These are phyloP conservation scores for Eupelmus urozonus DNA, from an alignment of 2,888 invertebrate species.

Conservation along the genomic window DNA sequence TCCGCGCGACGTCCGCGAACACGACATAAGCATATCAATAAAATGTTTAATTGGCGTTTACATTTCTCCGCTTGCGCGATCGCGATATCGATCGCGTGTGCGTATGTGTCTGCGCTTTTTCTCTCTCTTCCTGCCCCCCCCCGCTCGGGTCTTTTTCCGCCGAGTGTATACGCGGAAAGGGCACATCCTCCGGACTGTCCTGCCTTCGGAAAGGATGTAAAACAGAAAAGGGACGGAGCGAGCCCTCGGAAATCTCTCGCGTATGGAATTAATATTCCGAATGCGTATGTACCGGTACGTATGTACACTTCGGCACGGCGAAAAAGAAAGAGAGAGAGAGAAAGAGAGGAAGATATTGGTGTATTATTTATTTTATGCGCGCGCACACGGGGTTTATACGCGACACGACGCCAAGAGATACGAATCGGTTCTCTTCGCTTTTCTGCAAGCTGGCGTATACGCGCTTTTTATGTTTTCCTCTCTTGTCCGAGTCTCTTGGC, in stretches of 20 bases:
- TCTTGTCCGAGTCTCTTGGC: background rate
- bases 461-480: conserved; percentile 19
- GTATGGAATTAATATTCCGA: conserved; percentile 52
- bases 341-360: conserved; percentile 43
- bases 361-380: conserved; percentile 56
- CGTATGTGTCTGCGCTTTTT: no score
- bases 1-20: conserved; percentile 25
- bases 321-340: background rate
- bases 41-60: conserved; percentile 76
- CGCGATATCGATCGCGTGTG: conserved; percentile 69
- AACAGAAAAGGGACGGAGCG: conserved; percentile 51
- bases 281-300: background rate
- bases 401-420: conserved; percentile 34
- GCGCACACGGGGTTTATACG: conserved; percentile 14
- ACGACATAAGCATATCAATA: conserved; percentile 75
- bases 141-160: conserved; percentile 38
- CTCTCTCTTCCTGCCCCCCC: background rate
- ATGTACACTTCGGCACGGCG: background rate
- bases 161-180: background rate
- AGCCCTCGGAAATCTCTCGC: conserved; percentile 42
- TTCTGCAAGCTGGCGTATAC: conserved; percentile 50
- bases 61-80: conserved; percentile 73
- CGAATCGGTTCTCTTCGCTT: conserved; percentile 42
- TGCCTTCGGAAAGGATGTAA: conserved; percentile 38
- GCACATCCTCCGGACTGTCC: background rate